A percentile compares a stretch with the other conserved stretches of the same genome.
Conservation (phyloP, 2,797 vertebrate genomes). For the Gymnothorax reevesii region DNA sequence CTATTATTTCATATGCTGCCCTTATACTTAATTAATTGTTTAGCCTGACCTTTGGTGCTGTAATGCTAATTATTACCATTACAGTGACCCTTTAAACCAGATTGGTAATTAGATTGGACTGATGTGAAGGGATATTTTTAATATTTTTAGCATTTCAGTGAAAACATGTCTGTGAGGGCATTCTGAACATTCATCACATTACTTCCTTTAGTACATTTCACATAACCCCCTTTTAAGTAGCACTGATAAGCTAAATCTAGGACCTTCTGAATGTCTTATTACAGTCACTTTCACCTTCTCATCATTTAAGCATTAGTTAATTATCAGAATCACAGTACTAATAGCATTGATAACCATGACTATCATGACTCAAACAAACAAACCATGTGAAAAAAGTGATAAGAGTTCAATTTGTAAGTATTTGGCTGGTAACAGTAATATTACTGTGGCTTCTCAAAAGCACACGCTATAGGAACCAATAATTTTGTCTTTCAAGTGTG, state of each 20-base stretch:
- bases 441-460: neutral
- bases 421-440: neutral
- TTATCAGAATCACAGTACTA: conserved; percentile 67
- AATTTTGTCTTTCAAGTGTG: neutral
- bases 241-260: neutral
- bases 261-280: conserved; percentile 18
- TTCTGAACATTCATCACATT: conserved; percentile 83
- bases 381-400: conserved; percentile 58
- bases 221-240: conserved; percentile 60
- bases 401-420: neutral
- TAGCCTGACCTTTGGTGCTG: conserved; percentile 84
- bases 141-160: conserved; percentile 84
- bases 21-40: conserved; percentile 85
- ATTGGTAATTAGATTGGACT: conserved; percentile 90
- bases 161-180: conserved; percentile 79
- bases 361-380: conserved; percentile 65
- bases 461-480: conserved; percentile 1
- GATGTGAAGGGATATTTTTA: conserved; percentile 89
- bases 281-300: neutral
- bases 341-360: conserved; percentile 60
- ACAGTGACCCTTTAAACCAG: conserved; percentile 84
- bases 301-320: conserved; percentile 16
- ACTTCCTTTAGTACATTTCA: conserved; percentile 84
- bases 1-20: conserved; percentile 74
- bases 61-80: conserved; percentile 91